phyloP scores from a whole-genome alignment of 2,888 invertebrate genomes.

The Thelaira solivaga region DNA sequence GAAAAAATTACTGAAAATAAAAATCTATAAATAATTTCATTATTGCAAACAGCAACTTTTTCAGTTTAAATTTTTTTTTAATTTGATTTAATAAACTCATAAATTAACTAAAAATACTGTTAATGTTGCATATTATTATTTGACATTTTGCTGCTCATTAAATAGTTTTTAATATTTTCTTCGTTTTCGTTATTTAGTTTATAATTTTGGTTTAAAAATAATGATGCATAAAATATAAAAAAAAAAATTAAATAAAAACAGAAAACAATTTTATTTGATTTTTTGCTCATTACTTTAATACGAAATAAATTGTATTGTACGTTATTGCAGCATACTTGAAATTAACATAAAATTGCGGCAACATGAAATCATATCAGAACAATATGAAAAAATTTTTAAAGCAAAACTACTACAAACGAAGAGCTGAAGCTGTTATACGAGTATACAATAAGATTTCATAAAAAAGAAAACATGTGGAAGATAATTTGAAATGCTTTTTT shows the following conservation, averaged over 20 bases:
- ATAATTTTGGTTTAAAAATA: neutral
- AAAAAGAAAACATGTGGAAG: no score
- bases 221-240: constrained; percentile 20
- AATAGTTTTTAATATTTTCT: neutral
- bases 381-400: neutral
- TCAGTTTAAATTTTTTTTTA: no score
- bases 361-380: neutral
- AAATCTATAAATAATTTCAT: no score
- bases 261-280: no score
- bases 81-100: no score
- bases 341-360: constrained; percentile 34
- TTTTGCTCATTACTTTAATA: constrained; percentile 1
- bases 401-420: neutral
- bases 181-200: neutral
- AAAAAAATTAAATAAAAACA: constrained; percentile 6
- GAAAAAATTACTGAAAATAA: no score
- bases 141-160: neutral
- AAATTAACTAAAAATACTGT: no score
- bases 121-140: constrained; percentile 4
- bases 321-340: constrained; percentile 42
- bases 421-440: no score
- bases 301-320: neutral
- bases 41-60: no score
- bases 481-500: no score
- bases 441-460: no score